phyloP scores from a whole-genome alignment of 1,140 invertebrate species.

The Heliconius hewitsoni region DNA sequence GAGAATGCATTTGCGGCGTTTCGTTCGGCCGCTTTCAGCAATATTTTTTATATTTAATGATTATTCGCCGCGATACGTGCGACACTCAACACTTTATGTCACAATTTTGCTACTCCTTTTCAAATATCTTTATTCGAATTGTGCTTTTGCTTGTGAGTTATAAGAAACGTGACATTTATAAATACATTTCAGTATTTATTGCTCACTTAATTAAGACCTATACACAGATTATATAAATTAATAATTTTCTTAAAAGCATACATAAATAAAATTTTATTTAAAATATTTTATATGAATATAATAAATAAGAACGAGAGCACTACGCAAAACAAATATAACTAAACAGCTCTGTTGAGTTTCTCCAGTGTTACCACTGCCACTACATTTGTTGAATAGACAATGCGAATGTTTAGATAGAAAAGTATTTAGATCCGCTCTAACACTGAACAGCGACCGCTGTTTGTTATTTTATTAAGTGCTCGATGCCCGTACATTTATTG shows the following conservation, averaged over 20 bases:
- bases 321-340: not conserved
- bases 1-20: slow-evolving; percentile 23
- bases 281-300: not conserved
- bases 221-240: not conserved
- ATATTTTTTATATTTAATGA: slow-evolving; percentile 34
- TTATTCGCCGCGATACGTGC: slow-evolving; percentile 17
- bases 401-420: slow-evolving; percentile 65
- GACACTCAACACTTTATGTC: slow-evolving; percentile 20
- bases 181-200: slow-evolving; percentile 3
- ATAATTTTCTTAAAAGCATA: not conserved
- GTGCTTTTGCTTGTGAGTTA: slow-evolving; percentile 15
- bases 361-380: slow-evolving; percentile 10
- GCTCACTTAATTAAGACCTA: slow-evolving; percentile 6
- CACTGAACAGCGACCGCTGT: slow-evolving; percentile 67
- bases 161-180: not conserved
- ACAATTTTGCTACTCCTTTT: slow-evolving; percentile 17
- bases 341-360: slow-evolving; percentile 11
- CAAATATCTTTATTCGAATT: slow-evolving; percentile 27
- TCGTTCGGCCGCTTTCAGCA: slow-evolving; percentile 22
- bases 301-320: not conserved
- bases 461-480: slow-evolving; percentile 76
- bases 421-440: slow-evolving; percentile 69
- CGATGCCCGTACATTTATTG: slow-evolving; percentile 73
- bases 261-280: not conserved
- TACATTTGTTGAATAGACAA: slow-evolving; percentile 66